phyloP scores from a whole-genome alignment of 2,888 invertebrate genomes.

The Adelphocoris suturalis region DNA sequence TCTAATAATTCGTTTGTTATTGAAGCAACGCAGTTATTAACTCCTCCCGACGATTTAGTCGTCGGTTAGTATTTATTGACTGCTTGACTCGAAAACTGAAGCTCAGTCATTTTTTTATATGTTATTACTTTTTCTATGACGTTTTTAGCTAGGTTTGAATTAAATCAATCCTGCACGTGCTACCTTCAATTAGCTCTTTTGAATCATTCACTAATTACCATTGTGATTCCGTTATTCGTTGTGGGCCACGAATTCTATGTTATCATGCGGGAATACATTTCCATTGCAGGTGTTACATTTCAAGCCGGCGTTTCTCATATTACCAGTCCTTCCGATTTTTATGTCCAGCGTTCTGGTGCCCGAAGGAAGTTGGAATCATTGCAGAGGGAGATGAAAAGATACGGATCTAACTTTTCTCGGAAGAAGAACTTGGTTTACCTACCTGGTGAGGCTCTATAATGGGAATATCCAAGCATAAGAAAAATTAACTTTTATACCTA shows the following conservation, averaged over 20 bases:
- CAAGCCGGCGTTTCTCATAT: slow-evolving; percentile 77
- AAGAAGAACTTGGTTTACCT: not conserved
- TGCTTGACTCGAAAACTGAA: too few relatives aligned
- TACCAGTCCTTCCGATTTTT: slow-evolving; percentile 76
- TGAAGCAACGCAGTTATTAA: slow-evolving; percentile 11
- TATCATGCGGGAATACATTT: too few relatives aligned
- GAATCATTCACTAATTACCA: too few relatives aligned
- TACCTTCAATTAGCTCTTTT: too few relatives aligned
- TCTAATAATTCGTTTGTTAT: not conserved
- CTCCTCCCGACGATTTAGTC: slow-evolving; percentile 50
- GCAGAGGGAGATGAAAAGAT: slow-evolving; percentile 76
- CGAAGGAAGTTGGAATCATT: slow-evolving; percentile 78
- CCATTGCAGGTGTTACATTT: slow-evolving; percentile 54
- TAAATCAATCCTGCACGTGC: too few relatives aligned
- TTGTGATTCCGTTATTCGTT: too few relatives aligned
- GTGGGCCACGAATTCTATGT: too few relatives aligned
- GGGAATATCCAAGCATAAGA: too few relatives aligned
- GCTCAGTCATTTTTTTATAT: not conserved
- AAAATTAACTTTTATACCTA: too few relatives aligned
- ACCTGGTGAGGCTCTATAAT: not conserved
- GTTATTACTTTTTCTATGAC: not conserved
- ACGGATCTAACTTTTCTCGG: not conserved
- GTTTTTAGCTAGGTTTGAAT: too few relatives aligned
- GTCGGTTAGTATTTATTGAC: slow-evolving; percentile 13
- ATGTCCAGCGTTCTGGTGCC: slow-evolving; percentile 78